Evolutionary conservation across 2,113 vertebrate genomes (phyloP), one percentile per base, ranked within the genome.

Genomic region (Colistium nudipinnis): DNA sequence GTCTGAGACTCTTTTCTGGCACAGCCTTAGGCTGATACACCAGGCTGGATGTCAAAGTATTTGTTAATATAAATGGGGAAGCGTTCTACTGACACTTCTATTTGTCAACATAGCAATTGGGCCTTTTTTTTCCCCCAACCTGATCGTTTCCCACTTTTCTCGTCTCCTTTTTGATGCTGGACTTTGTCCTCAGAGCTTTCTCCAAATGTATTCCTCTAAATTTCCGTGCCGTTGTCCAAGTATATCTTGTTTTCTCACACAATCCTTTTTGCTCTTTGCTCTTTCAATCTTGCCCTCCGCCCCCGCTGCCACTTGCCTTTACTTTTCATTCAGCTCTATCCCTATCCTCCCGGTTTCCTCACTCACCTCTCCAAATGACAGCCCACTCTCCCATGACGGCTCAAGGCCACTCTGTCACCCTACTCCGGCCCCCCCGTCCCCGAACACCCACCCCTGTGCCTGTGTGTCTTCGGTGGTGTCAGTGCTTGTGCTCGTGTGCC

Each of bases 291-390:
- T 66, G 19, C 48, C 35, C 12, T 60, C 19, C 35, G 36, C 52
- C 25, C 30, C n/a, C 6, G 22, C 24, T 55, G 56, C 39, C 14
- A 22, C 13, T 27, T 11, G 13, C 27, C 3, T 45, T 39, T 48
- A 17, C 33, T 63, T 14, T 14, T 57, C 38, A 56, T 17, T 59
- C 53, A 53, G 30, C 52, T 55, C 33, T 30, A 76, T 66, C 55
- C 20, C 30, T 52, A 48, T 60, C n/a, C 22, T 44, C 14, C 17
- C 14, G 22, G 44, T 59, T 36, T 41, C 61, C 12, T 39, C 7
- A 20, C 41, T 69, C 61, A 76, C 68, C 70, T 85, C 74, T 71
- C 25, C 49, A 70, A 75, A 83, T 76, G 72, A 83, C 78, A 85
- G 44, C 57, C 35, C 76, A 75, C 41, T 84, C 75, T 82, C 65